Conservation (phyloP, 2,113 vertebrate species). For the Rhinogobius similis region DNA sequence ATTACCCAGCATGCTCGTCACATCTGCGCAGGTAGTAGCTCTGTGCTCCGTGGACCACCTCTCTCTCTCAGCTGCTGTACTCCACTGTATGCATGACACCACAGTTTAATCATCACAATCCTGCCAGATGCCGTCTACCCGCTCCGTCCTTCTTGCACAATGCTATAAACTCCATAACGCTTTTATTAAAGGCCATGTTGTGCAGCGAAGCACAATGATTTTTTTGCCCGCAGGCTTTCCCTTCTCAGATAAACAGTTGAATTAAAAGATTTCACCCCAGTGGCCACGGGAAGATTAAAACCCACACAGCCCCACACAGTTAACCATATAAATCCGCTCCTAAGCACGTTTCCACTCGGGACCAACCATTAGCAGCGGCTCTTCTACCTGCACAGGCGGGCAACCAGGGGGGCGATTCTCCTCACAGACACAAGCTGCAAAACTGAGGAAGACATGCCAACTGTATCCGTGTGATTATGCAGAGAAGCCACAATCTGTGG, state of each 20-base stretch:
- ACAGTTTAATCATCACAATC: conserved; percentile 34
- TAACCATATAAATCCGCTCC: conserved; percentile 30
- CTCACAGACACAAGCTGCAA: conserved; percentile 30
- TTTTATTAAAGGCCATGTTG: conserved; percentile 46
- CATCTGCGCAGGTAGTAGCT: conserved; percentile 56
- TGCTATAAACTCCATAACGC: conserved; percentile 34
- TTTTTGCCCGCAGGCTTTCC: conserved; percentile 44
- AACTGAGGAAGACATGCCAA: conserved; percentile 37
- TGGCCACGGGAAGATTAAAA: conserved; percentile 27
- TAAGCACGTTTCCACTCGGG: conserved; percentile 11
- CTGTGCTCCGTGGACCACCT: conserved; percentile 8
- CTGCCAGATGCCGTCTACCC: conserved; percentile 44
- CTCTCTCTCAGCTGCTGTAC: conserved; percentile 22
- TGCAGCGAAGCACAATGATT: conserved; percentile 17
- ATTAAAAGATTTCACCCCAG: conserved; percentile 57
- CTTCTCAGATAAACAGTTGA: conserved; percentile 54
- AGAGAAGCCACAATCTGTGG: no score
- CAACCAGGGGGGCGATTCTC: conserved; percentile 20
- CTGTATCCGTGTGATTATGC: no score
- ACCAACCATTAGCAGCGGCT: conserved; percentile 21
- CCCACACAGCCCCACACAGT: conserved; percentile 6
- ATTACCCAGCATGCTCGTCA: conserved; percentile 60
- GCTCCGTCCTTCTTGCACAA: conserved; percentile 31
- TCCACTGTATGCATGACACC: conserved; percentile 27
- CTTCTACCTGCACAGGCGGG: conserved; percentile 18